Base-by-base conservation (phyloP, 2,888 invertebrate genomes). In the Plusia festucae region DNA sequence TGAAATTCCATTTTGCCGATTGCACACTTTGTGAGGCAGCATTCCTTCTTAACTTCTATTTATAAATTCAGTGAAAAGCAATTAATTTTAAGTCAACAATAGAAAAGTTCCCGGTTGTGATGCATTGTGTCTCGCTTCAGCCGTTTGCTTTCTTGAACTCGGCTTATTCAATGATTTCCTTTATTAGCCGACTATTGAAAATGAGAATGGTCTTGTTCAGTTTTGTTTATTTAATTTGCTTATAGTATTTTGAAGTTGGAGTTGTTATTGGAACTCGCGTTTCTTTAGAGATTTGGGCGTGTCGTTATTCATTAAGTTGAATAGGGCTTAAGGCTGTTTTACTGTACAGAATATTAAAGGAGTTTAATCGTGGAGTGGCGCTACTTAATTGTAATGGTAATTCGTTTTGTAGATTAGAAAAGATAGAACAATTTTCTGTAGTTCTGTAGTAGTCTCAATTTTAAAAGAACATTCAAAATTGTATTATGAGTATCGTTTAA, bases 71-170 rank as follows among this genome's bases (percentile, higher is more conserved):
- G 84, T 84, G 85, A 66, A 89, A 89, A 90, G 92, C 93, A 93
- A 93, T 94, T 93, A 93, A 93, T 93, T 92, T 87, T 85, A 86
- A 89, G 87, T 90, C 83, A 87, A 94, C 94, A 94, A 94, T 93
- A 88, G 92, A 90, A 92, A 93, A 93, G 88, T 93, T 93, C 85
- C 76, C 83, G 85, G 87, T 90, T 91, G 90, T 92, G 92, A 92
- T 90, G 92, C 88, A 92, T 93, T 94, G 93, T 93, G 85, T 84
- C 88, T 85, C 89, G 89, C 85, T 91, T 70, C 89, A 90, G 89
- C 88, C 83, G 88, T 90, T 90, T 90, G 91, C 90, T 91, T 92
- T 90, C 90, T 90, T 90, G 86, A 90, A 87, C 88, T 76, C 72
- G 63, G 87, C 86, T 90, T 89, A 88, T 91, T 93, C 90, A 93